phyloP scores from a whole-genome alignment of 2,113 vertebrate genomes.

The Lichenostomus cassidix region DNA sequence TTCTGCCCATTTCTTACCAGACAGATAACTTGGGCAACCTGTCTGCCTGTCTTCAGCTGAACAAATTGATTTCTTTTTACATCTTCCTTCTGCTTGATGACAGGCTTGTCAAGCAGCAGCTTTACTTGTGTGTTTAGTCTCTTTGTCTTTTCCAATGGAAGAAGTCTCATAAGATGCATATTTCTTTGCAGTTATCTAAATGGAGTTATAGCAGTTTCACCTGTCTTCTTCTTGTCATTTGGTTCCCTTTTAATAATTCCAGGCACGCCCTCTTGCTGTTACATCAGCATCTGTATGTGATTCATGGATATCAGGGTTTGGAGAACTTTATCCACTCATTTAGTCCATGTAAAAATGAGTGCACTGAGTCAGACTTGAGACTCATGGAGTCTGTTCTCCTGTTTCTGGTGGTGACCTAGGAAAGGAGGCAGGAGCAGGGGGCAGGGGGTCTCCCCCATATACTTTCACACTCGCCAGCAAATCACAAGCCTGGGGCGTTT shows the following conservation, averaged over 20 bases:
- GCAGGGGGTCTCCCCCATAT: accelerated
- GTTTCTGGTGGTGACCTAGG: not conserved
- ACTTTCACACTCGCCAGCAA: not conserved
- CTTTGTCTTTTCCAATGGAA: not conserved
- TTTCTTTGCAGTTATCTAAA: not conserved
- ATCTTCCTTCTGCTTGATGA: not conserved
- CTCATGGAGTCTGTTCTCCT: not conserved
- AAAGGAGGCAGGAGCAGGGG: not conserved
- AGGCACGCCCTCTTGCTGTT: not conserved
- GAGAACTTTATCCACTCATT: not conserved
- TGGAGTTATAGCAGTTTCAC: constrained; percentile 5
- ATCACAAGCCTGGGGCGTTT: not conserved
- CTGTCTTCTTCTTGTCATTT: constrained; percentile 8
- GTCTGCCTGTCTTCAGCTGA: not conserved
- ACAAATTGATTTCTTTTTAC: not conserved
- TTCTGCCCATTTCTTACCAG: not conserved
- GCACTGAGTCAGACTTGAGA: accelerated
- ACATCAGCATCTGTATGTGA: constrained; percentile 35
- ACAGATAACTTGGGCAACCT: not conserved
- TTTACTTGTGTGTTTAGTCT: not conserved
- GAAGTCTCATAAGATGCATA: not conserved
- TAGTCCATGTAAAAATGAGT: not conserved
- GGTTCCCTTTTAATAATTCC: constrained; percentile 33
- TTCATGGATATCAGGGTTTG: constrained; percentile 27
- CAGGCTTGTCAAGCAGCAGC: not conserved